phyloP scores from a whole-genome alignment of 35 echinoderm and acorn worm species.

The Chiridota heheva region DNA sequence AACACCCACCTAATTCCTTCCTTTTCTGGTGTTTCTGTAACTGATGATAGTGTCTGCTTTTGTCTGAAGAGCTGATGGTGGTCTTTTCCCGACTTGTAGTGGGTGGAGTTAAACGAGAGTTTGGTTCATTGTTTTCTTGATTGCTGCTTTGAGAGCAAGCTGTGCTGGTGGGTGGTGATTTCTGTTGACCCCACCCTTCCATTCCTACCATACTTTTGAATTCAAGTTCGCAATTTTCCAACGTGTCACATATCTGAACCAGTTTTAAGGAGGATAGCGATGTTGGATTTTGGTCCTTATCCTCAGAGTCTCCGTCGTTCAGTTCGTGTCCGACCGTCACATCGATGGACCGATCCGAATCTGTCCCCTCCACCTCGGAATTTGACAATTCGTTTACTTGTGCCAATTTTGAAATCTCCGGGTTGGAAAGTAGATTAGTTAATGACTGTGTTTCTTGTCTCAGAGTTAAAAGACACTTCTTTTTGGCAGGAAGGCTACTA shows the following conservation, averaged over 20 bases:
- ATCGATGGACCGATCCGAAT: too few relatives aligned
- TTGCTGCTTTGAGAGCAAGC: slow-evolving; percentile 14
- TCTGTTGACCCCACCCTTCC: slow-evolving; percentile 50
- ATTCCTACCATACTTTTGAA: too few relatives aligned
- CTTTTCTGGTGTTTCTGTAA: slow-evolving; percentile 36
- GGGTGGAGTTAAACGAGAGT: slow-evolving; percentile 23
- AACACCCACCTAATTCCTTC: slow-evolving; percentile 47
- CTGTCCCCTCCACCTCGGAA: too few relatives aligned
- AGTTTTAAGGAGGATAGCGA: slow-evolving; percentile 44
- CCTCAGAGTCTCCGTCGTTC: slow-evolving; percentile 7
- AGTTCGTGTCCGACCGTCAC: too few relatives aligned
- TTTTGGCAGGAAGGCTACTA: slow-evolving; percentile 39
- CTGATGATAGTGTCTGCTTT: slow-evolving; percentile 35
- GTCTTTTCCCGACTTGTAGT: background rate
- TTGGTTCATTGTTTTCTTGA: slow-evolving; percentile 47
- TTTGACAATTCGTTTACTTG: slow-evolving; percentile 42
- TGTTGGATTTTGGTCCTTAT: slow-evolving; percentile 27
- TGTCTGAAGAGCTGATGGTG: background rate
- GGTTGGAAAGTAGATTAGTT: slow-evolving; percentile 31
- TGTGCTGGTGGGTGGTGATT: slow-evolving; percentile 2
- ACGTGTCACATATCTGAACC: slow-evolving; percentile 43
- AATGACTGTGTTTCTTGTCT: slow-evolving; percentile 35
- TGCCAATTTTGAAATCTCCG: background rate
- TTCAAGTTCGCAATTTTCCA: slow-evolving; percentile 43
- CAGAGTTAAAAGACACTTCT: slow-evolving; percentile 45